Conservation (phyloP, 2,888 invertebrate species). For the Morpho helenor region DNA sequence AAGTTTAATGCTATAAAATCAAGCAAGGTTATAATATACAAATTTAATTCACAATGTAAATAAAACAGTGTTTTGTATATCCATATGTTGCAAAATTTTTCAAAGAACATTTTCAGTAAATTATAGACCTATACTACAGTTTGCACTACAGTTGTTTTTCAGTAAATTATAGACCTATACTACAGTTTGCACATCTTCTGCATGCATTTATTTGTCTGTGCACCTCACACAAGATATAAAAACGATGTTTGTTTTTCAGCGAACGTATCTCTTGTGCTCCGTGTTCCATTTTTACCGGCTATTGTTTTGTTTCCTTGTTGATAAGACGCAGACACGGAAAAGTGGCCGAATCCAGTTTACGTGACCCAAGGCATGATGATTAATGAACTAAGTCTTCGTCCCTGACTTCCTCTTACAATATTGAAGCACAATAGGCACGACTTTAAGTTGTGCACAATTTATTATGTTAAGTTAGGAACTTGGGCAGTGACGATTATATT, state of each 20-base stretch:
- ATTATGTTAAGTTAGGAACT: conserved; percentile 6
- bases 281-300: conserved; percentile 22
- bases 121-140: not conserved
- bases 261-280: conserved; percentile 13
- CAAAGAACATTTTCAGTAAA: not conserved
- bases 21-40: no score
- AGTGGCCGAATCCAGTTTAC: conserved; percentile 21
- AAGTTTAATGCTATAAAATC: no score
- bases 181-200: no score
- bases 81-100: not conserved
- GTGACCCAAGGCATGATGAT: conserved; percentile 26
- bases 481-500: no score
- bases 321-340: conserved; percentile 22
- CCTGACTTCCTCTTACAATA: conserved; percentile 20
- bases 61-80: no score
- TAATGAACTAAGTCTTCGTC: conserved; percentile 24
- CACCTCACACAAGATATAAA: conserved; percentile 10
- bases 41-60: no score
- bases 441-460: conserved; percentile 17
- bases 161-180: not conserved
- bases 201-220: not conserved
- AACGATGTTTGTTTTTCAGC: conserved; percentile 12
- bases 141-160: not conserved
- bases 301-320: conserved; percentile 24
- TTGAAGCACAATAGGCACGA: conserved; percentile 15